These are phyloP conservation scores for Stenchaetothrips biformis DNA, from an alignment of 2,888 invertebrate genomes.

Conservation along the genomic window DNA sequence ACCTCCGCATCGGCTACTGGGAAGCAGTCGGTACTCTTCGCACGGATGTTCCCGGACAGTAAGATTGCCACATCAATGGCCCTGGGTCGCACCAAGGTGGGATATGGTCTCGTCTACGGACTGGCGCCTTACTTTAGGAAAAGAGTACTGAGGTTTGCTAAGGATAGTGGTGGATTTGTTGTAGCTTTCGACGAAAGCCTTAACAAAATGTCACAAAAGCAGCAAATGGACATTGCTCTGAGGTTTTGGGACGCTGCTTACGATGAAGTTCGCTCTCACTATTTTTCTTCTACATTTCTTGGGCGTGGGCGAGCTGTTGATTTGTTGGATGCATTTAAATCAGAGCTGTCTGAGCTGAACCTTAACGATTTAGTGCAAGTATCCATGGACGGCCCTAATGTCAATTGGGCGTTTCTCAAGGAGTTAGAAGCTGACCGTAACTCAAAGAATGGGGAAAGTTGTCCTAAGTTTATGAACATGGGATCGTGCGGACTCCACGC, in stretches of 20 bases:
- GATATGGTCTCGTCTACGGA: too few species aligned
- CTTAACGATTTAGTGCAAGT: constrained; percentile 36
- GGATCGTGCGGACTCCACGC: constrained; percentile 41
- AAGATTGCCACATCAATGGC: too few species aligned
- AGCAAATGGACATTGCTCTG: constrained; percentile 40
- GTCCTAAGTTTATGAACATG: constrained; percentile 38
- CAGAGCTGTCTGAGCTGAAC: constrained; percentile 31
- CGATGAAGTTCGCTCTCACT: constrained; percentile 37
- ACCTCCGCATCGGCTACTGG: too few species aligned
- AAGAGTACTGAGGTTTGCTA: too few species aligned
- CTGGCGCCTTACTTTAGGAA: too few species aligned
- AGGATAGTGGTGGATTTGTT: too few species aligned
- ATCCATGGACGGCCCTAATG: constrained; percentile 38
- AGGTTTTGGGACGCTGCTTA: constrained; percentile 38
- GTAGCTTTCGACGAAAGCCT: too few species aligned
- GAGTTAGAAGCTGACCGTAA: constrained; percentile 32
- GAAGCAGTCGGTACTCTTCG: too few species aligned
- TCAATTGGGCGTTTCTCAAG: constrained; percentile 37
- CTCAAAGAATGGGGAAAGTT: constrained; percentile 27
- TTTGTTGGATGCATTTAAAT: constrained; percentile 35
- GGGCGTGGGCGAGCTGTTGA: constrained; percentile 37
- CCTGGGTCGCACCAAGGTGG: too few species aligned
- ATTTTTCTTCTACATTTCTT: constrained; percentile 38
- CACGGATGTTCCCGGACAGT: too few species aligned
- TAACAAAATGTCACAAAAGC: too few species aligned